phyloP scores from a whole-genome alignment of 1,140 invertebrate species.

The Drosophila parvula region DNA sequence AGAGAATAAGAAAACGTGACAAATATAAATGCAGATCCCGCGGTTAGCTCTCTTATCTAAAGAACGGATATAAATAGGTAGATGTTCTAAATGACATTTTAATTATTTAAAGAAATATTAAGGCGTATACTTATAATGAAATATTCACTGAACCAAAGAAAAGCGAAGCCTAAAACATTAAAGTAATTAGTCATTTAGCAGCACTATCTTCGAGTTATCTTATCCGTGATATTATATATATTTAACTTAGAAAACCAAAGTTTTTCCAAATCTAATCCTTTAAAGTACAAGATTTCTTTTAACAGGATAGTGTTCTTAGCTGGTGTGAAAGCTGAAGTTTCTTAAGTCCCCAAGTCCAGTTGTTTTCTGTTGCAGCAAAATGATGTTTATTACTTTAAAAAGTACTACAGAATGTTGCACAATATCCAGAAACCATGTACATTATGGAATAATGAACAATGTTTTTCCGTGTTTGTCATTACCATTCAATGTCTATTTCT shows the following conservation, averaged over 20 bases:
- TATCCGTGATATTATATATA: not conserved
- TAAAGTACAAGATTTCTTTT: not conserved
- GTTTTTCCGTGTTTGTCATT: not conserved
- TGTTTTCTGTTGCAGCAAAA: not conserved
- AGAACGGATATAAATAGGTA: not conserved
- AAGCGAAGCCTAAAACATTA: not conserved
- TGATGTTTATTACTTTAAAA: not conserved
- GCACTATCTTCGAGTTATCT: not conserved
- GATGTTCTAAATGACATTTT: not conserved
- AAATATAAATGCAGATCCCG: constrained; percentile 53
- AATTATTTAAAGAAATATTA: not conserved
- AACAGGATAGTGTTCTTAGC: not conserved
- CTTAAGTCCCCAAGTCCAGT: no score
- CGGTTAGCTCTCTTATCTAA: constrained; percentile 23
- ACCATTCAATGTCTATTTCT: not conserved
- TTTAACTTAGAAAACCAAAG: not conserved
- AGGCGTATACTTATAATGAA: not conserved
- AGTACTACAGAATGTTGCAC: not conserved
- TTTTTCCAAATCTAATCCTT: not conserved
- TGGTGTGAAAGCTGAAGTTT: not conserved
- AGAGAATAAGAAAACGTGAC: constrained; percentile 58
- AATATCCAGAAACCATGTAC: not conserved
- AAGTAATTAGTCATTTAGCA: not conserved
- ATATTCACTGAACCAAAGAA: not conserved
- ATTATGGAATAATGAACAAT: not conserved